Percentiles rank a stretch among this genome's conserved stretches.
These are phyloP conservation scores for Petrocephalus sullivani DNA, from an alignment of 2,797 vertebrate species.

Conservation along the genomic window DNA sequence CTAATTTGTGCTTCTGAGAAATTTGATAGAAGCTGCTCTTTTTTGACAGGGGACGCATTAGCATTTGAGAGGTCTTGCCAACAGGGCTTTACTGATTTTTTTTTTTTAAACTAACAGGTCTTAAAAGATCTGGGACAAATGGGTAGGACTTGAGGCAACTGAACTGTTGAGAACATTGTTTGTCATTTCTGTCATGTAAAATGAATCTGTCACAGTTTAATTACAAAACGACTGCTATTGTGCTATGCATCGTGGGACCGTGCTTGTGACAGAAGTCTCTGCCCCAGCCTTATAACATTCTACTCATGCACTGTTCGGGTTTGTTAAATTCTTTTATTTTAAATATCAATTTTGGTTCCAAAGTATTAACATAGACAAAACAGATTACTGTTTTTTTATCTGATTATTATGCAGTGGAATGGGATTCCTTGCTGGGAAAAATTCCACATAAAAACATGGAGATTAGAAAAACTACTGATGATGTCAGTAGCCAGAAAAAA, in stretches of 20 bases:
- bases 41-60: background rate
- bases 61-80: background rate
- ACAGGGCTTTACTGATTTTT: background rate
- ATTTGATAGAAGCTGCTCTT: background rate
- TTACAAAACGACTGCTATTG: background rate
- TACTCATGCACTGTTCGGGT: background rate
- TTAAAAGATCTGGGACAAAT: background rate
- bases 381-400: conserved; percentile 1
- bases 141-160: background rate
- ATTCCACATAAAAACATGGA: conserved; percentile 54
- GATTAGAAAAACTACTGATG: conserved; percentile 42
- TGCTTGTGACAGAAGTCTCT: background rate
- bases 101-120: background rate
- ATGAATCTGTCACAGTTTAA: background rate
- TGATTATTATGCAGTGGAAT: conserved; percentile 18
- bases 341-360: conserved; percentile 35
- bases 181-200: conserved; percentile 10
- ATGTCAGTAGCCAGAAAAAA: conserved; percentile 38
- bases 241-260: background rate
- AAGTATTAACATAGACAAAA: conserved; percentile 27
- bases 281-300: background rate
- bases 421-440: conserved; percentile 35
- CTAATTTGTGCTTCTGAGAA: conserved; percentile 14
- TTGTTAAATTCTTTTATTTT: conserved; percentile 48
- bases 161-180: conserved; percentile 10